These are phyloP conservation scores for Oxyura jamaicensis DNA, from an alignment of 2,113 vertebrate species.

Conservation along the genomic window DNA sequence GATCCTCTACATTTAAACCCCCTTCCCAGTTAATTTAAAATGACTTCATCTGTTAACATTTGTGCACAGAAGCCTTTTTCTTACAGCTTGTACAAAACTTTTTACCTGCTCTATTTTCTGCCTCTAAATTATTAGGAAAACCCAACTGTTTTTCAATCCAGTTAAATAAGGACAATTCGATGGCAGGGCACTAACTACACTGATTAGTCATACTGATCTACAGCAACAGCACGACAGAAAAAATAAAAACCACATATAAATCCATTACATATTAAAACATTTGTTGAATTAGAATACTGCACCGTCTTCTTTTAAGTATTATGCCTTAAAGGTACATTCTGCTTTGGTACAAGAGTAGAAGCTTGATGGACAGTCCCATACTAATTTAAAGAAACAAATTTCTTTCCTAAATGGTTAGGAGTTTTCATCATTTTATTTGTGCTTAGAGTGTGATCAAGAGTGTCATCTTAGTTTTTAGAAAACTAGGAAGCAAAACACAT, in stretches of 20 bases:
- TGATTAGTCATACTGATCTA: neutral
- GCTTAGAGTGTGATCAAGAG: neutral
- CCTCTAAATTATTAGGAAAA: neutral
- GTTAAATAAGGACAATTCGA: neutral
- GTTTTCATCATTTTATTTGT: neutral
- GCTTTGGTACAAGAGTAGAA: neutral
- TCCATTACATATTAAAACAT: neutral
- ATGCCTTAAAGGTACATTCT: neutral
- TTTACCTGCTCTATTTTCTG: neutral
- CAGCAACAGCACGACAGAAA: neutral
- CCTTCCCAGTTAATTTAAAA: neutral
- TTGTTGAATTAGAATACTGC: neutral
- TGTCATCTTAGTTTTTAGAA: neutral
- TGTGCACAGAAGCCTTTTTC: neutral
- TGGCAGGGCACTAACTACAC: neutral
- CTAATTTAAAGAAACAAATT: neutral
- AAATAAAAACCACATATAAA: slow-evolving; percentile 4
- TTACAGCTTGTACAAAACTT: neutral
- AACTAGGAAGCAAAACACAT: neutral
- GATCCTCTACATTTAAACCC: neutral
- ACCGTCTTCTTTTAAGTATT: neutral
- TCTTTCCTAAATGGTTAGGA: neutral
- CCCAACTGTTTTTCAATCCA: neutral
- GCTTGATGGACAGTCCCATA: neutral
- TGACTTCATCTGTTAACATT: neutral